Conservation (phyloP, 2,113 vertebrate genomes). For the Psilopsiagon aurifrons region DNA sequence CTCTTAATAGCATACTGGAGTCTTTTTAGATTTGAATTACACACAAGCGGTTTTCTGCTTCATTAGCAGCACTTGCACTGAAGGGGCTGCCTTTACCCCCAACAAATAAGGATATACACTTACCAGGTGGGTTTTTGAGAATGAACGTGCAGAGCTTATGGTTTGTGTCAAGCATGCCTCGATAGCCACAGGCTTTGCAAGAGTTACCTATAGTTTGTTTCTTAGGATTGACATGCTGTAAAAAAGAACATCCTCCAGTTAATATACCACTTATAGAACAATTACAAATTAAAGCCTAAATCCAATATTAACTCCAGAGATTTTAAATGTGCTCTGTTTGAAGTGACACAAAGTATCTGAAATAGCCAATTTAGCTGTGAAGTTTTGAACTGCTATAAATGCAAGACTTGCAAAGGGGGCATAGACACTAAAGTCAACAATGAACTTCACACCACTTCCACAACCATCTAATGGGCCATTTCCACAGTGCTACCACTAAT, state of each 20-base stretch:
- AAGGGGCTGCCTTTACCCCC: neutral
- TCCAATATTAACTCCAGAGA: neutral
- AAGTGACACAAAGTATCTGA: neutral
- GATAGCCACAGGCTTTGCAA: constrained; percentile 98
- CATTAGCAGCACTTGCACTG: neutral
- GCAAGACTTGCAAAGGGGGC: fast-evolving
- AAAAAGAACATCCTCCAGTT: neutral
- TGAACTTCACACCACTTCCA: neutral
- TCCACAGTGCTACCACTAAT: fast-evolving
- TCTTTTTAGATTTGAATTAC: neutral
- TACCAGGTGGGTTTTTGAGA: constrained; percentile 99
- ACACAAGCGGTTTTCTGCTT: fast-evolving
- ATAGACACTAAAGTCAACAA: fast-evolving
- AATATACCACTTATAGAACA: neutral
- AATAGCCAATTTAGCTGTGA: neutral
- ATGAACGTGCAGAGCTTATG: constrained; percentile 99
- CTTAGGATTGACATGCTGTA: constrained; percentile 97
- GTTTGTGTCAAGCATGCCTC: constrained; percentile 98
- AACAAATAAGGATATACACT: constrained; percentile 23
- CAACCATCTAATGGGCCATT: fast-evolving
- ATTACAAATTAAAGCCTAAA: neutral
- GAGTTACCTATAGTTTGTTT: constrained; percentile 99
- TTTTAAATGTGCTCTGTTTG: neutral
- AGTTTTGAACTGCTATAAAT: fast-evolving
- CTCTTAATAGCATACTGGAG: neutral